Evolutionary conservation across 2,797 vertebrate species (phyloP), one percentile per base, ranked within the genome.

Genomic region (Onychomys leucogaster): DNA sequence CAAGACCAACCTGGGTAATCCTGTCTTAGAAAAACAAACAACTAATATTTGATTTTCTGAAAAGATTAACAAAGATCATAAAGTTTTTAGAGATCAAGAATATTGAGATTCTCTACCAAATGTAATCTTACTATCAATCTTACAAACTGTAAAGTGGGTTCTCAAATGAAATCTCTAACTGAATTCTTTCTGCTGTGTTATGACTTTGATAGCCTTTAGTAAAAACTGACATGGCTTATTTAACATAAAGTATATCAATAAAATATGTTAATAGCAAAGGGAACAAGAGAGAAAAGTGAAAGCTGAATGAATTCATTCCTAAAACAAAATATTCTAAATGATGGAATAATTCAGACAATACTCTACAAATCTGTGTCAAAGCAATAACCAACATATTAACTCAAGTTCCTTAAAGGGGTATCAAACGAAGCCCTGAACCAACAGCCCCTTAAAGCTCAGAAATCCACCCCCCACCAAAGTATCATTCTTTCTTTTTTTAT

Each of bases 311-410:
- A 55, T 63, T 46, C 21, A 69, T 37, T 55, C 37, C 25, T 78
- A 76, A 75, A 84, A 92, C 6, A 76, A 92, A 77, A 49, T 78
- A 77, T 41, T 85, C 57, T 77, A 67, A 92, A 46, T 78, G 37
- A 87, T 11, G 4, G 32, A 61, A 10, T 71, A 59, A 93, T 59
- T 69, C 11, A 71, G 63, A 78, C 46, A 80, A 82, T 12, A 46
- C 10, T 71, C 52, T 71, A 80, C 46, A 87, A 86, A 41, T 41
- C 34, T n/a, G 37, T n/a, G 32, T 19, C 34, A 55, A 80, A 55
- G 10, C 34, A 52, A 76, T 52, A 85, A 84, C 57, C 69, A 4
- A 76, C 25, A 85, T 27, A 78, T 25, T 78, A 86, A 87, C 13
- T 37, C 61, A 69, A 86, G 49, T 57, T 27, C 34, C 91, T 86